Evolutionary conservation across 2,113 vertebrate genomes (phyloP), one percentile per base, ranked within the genome.

Genomic region (Aegotheles bennettii): DNA sequence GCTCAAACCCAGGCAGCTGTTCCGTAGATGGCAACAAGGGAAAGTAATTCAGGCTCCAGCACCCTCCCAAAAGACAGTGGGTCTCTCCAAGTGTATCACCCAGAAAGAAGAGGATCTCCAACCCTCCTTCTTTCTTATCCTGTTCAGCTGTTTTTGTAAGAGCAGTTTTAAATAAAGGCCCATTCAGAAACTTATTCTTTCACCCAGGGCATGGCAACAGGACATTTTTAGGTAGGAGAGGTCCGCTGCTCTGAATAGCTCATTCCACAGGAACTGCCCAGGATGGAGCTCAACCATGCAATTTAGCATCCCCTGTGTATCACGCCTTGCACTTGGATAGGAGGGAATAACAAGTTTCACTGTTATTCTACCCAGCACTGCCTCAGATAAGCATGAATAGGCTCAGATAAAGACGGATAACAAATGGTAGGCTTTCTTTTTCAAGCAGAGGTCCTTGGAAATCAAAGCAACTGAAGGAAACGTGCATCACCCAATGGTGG

Each of bases 141-240:
- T 16, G 7, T 42, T 47, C 51, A 61, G 78, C 50, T 83, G 54
- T 69, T 91, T 77, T 56, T 23, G 2, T 43, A 65, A 79, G 60
- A 71, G 28, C 11, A 53, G 48, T 29, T 89, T 92, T 84, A 94
- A 92, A 87, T 61, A 60, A 84, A 75, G 28, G 31, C 25, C 64
- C 73, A 76, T 45, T 45, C 79, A 93, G 69, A 87, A 93, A 60
- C 26, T 51, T 93, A 31, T 50, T 73, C 69, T 93, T 95, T 93
- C 53, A 65, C 77, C n/a, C 36, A 65, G 51, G 83, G 48, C 90
- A 84, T 6, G 69, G 79, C 93, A 71, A 60, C 6, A 19, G 48
- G 83, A 75, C 90, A 81, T 84, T 96, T 96, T 94, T 96, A 94
- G 92, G 92, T 33, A 54, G 90, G 68, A 78, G 85, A 88, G 60